phyloP scores from a whole-genome alignment of 2,113 vertebrate genomes.

The Apus apus region DNA sequence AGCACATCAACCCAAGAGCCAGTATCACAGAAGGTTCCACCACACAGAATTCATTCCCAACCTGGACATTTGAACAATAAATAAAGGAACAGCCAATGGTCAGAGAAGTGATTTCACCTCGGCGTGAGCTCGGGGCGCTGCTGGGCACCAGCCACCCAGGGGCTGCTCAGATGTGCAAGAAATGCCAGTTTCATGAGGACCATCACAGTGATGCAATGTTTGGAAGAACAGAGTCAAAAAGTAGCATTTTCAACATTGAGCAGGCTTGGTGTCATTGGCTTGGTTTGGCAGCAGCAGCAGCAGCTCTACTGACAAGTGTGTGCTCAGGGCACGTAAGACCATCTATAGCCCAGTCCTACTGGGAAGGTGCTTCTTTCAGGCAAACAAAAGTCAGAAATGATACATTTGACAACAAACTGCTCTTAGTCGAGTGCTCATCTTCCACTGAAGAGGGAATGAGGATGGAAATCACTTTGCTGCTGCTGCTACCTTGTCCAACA shows the following conservation, averaged over 20 bases:
- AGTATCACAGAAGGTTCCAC: not conserved
- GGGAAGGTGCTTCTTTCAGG: slow-evolving; percentile 44
- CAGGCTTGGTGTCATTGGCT: not conserved
- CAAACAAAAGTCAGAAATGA: not conserved
- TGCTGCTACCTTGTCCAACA: not conserved
- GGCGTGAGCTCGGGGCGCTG: slow-evolving; percentile 56
- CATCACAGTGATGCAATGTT: slow-evolving; percentile 74
- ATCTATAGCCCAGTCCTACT: not conserved
- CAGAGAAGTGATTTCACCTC: not conserved
- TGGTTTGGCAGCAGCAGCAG: not conserved
- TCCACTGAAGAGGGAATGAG: not conserved
- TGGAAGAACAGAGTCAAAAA: slow-evolving; percentile 47
- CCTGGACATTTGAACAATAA: not conserved
- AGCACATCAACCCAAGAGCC: slow-evolving; percentile 31
- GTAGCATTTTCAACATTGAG: not conserved
- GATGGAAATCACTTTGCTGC: not conserved
- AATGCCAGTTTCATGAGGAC: slow-evolving; percentile 14
- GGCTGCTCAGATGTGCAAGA: slow-evolving; percentile 61
- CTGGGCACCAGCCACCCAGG: slow-evolving; percentile 72
- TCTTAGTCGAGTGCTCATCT: not conserved
- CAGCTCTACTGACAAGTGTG: not conserved
- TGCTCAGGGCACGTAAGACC: not conserved
- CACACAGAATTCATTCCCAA: not conserved
- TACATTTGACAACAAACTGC: not conserved
- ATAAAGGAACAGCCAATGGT: not conserved